Evolutionary conservation across 2,888 invertebrate genomes (phyloP).

Genomic region (Nemoura dubitans): DNA sequence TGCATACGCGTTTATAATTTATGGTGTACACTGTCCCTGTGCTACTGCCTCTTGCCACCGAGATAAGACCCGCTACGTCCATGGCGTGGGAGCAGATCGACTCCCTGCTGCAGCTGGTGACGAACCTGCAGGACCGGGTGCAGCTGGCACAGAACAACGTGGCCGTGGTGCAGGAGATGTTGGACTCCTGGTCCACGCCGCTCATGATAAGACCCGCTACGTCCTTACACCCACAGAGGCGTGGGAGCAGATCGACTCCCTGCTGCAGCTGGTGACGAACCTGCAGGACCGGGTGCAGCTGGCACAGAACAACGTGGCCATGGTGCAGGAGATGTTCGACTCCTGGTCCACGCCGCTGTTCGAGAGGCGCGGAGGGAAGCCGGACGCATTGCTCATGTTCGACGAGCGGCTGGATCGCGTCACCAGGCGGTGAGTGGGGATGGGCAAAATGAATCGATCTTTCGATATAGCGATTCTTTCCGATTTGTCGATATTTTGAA

Average conservation of each 20-base stretch:
- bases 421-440: constrained; percentile 56
- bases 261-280: constrained; percentile 74
- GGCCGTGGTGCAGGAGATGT: constrained; percentile 64
- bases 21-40: too few species aligned
- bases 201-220: too few species aligned
- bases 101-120: constrained; percentile 72
- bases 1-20: too few species aligned
- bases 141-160: constrained; percentile 74
- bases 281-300: constrained; percentile 74
- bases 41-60: too few species aligned
- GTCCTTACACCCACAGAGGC: constrained; percentile 64
- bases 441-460: too few species aligned
- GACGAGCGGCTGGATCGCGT: constrained; percentile 65
- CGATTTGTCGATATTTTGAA: too few species aligned
- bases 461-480: too few species aligned
- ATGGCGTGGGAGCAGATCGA: constrained; percentile 77
- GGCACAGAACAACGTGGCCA: constrained; percentile 73
- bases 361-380: constrained; percentile 74
- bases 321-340: constrained; percentile 67
- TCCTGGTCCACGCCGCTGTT: constrained; percentile 83
- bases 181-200: constrained; percentile 79
- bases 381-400: constrained; percentile 67
- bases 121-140: constrained; percentile 76
- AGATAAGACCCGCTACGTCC: too few species aligned
- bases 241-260: constrained; percentile 74